These are phyloP conservation scores for Hydropsyche tenuis DNA, from an alignment of 1,140 invertebrate species.

Conservation along the genomic window DNA sequence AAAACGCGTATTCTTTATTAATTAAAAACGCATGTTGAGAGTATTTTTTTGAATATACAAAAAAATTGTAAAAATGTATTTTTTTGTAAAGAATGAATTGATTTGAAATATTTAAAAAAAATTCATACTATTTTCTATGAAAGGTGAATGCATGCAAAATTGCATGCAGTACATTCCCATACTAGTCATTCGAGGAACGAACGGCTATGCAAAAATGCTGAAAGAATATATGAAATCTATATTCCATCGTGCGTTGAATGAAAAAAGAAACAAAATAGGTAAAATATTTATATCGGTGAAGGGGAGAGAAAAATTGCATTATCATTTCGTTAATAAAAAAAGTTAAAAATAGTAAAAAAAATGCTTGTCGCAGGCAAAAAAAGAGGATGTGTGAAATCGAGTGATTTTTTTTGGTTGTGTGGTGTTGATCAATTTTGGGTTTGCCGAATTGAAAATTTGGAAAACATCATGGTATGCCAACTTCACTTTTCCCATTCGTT, in stretches of 20 bases:
- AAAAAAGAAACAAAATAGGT: background rate
- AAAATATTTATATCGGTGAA: no score
- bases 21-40: no score
- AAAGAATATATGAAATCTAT: background rate
- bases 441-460: constrained; percentile 13
- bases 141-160: constrained; percentile 27
- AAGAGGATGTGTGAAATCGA: constrained; percentile 12
- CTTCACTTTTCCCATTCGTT: no score
- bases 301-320: no score
- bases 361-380: constrained; percentile 27
- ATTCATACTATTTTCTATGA: background rate
- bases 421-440: constrained; percentile 2
- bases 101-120: background rate
- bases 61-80: no score
- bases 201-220: constrained; percentile 13
- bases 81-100: background rate
- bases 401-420: constrained; percentile 5
- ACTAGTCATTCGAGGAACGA: constrained; percentile 13
- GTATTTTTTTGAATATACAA: no score
- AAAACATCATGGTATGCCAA: background rate
- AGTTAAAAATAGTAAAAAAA: constrained; percentile 12
- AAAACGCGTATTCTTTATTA: no score
- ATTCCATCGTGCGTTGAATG: background rate
- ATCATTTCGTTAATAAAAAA: no score
- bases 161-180: constrained; percentile 32